Evolutionary conservation across 2,888 invertebrate species (phyloP), one percentile per base, ranked within the genome.

Genomic region (Cryptosula pallasiana): DNA sequence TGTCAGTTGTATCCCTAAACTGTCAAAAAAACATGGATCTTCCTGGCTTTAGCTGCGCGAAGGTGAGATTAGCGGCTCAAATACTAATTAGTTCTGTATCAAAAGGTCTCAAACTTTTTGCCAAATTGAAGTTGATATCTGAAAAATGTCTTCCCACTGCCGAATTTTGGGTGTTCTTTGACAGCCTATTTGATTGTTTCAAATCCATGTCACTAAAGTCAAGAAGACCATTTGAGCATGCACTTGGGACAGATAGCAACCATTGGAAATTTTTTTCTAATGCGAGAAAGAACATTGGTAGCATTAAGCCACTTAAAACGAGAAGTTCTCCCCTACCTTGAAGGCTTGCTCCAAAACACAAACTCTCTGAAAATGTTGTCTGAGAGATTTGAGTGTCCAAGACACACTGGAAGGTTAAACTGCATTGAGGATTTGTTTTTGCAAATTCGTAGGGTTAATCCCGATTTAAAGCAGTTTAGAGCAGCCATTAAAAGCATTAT

Each of bases 401-500:
- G 72, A 2, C 35, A 69, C 23, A 70, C 72, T 1, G 70, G 57
- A 36, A 55, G 73, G 13, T 55, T 74, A 1, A 74, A 74, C 27
- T 74, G 74, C 63, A 32, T 71, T 25, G 71, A 74, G 29, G 71
- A 74, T 32, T 25, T 73, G 1, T 73, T 73, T 36, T 35, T 32
- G 0, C 32, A 45, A 1, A 73, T 73, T 9, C 25, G 55, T 1
- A 54, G 35, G 2, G 55, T 55, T 35, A 72, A 70, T 35, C 71
- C 72, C 2, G 72, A 72, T 35, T n/a, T 27, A 9, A 16, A 16
- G 35, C 54, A 70, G n/a, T 72, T 69, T 55, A 25, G 71, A 25
- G 70, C 55, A 1, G 55, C 55, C 23, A 69, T 63, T 5, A 29
- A 35, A 34, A 55, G 69, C 23, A 69, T 72, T n/a, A 55, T 45